Evolutionary conservation across 2,888 invertebrate genomes (phyloP), one percentile per base, ranked within the genome.

Genomic region (Myopa tessellatipennis): DNA sequence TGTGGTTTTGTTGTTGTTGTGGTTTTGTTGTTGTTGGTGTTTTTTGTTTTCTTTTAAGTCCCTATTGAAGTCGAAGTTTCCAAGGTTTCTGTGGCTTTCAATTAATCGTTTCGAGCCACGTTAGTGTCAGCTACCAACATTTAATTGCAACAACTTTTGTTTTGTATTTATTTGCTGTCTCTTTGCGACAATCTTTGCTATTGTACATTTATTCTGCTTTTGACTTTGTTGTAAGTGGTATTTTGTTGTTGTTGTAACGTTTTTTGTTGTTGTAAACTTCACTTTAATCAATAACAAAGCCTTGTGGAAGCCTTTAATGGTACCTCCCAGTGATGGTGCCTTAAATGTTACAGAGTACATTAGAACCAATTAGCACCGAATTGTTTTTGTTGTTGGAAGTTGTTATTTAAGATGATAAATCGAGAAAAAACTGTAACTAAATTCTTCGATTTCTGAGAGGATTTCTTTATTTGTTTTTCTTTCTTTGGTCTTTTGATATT

Each of bases 351-450:
- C 52, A 18, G 68, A 16, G n/a, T 55, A 68, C 68, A 74, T 68
- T 67, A 67, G 67, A 50, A 40, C 74, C 74, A 74, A 74, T 74
- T 74, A 74, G 74, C 74, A 58, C 38, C 14, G 55, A 58, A 34
- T 61, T 61, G 61, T 8, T 61, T 1, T 34, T 55, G 61, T 61
- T 61, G 61, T 61, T 61, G 45, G 45, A 10, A 45, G 45, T 45
- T 45, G 45, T 6, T 10, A 45, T 45, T 45, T 45, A 45, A 45
- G 45, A 45, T 10, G 45, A 45, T 6, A 45, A 45, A 45, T 45
- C 45, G 10, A 45, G 45, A 10, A 45, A 45, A 45, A 8, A 8
- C 45, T 45, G 10, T 8, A 45, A 6, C 10, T 6, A 45, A 45
- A 45, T 45, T 10, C 10, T 45, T 45, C 6, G 10, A 45, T 6